Evolutionary conservation across 2,888 invertebrate species (phyloP), one percentile per base, ranked within the genome.

Genomic region (Cantharis lateralis): DNA sequence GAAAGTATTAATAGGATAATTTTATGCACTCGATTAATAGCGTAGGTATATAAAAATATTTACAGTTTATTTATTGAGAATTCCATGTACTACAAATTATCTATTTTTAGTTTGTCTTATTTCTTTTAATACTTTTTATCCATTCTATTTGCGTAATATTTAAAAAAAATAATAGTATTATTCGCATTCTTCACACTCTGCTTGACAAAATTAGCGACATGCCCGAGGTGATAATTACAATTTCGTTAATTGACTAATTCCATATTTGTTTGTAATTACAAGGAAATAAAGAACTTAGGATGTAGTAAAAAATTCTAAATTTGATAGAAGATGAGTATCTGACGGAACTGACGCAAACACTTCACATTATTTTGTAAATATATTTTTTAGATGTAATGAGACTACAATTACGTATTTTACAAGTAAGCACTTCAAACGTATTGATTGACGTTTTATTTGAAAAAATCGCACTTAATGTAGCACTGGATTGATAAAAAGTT

Each of bases 1-100:
- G 76, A 77, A 77, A 77, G 48, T 69, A 66, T 66, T 66, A 66
- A 66, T 66, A 66, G 64, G 20, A 66, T 66, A 66, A 66, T 66
- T 66, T 66, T 66, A 66, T 66, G 16, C 64, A 24, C 15, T n/a
- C 64, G 18, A 66, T 66, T 66, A 66, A 66, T 66, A 48, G 48
- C n/a, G 48, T 48, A 48, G 48, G 48, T 66, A n/a, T n/a, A 18
- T n/a, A 15, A 66, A 18, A 66, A 66, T 71, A 63, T 71, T 71
- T 71, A 28, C 20, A 48, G n/a, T 48, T 48, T 48, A 32, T 32
- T 32, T 32, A 48, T 48, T n/a, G 7, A 13, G 7, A 48, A 32
- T 13, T 32, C 13, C 13, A 5, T n/a, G 13, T n/a, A n/a, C 11
- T n/a, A 32, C 32, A 32, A 32, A 48, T 48, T 48, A 2, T 48